A percentile compares a stretch with the other conserved stretches of the same genome.
These are phyloP conservation scores for Lanistes nyassanus DNA, from an alignment of 1,140 invertebrate species.

Conservation along the genomic window DNA sequence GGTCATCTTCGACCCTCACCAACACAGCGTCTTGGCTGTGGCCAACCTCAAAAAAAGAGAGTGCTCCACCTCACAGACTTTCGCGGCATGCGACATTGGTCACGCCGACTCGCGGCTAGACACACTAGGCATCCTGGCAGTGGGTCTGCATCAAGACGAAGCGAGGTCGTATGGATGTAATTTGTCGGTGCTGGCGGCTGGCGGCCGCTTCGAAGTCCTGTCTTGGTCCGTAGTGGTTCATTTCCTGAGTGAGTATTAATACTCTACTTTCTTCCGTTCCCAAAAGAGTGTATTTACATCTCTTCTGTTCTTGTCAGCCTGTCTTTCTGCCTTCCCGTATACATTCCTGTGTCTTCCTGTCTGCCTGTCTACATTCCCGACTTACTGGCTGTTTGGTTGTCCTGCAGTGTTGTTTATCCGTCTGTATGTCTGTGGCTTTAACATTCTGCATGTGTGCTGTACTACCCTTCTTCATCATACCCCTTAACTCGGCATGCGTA, in stretches of 20 bases:
- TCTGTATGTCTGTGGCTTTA: no score
- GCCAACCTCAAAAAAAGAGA: conserved; percentile 11
- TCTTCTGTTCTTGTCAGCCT: neutral
- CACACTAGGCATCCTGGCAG: neutral
- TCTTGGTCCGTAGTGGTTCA: conserved; percentile 2
- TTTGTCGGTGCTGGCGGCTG: neutral
- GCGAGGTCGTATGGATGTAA: conserved; percentile 20
- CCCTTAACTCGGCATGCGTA: no score
- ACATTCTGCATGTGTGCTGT: no score
- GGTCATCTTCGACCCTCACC: neutral
- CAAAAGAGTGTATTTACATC: neutral
- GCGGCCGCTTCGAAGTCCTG: neutral
- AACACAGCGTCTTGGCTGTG: neutral
- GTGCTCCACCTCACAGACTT: conserved; percentile 18
- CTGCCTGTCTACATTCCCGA: neutral
- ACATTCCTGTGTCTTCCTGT: neutral
- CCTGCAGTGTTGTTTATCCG: no score
- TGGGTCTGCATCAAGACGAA: neutral
- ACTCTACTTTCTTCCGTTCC: no score
- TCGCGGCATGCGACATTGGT: conserved; percentile 1
- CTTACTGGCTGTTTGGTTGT: no score
- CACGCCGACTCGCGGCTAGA: neutral
- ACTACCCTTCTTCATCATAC: no score
- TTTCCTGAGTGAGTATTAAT: neutral
- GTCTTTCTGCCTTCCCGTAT: neutral